Evolutionary conservation across 2,888 invertebrate genomes (phyloP), one percentile per base, ranked within the genome.

Genomic region (Melanargia galathea): DNA sequence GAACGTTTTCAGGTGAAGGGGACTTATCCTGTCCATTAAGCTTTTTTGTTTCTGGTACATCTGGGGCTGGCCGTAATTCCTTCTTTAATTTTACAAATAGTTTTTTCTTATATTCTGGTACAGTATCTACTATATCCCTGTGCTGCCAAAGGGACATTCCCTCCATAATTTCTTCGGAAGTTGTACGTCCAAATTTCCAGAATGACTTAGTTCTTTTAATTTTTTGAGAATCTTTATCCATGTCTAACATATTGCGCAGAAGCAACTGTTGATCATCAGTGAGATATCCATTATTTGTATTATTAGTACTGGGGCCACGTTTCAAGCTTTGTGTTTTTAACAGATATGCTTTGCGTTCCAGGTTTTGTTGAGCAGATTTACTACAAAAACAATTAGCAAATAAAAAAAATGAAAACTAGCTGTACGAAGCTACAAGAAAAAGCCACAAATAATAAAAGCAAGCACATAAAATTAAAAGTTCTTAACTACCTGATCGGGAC

Each of bases 61-160:
- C 86, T 6, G 89, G 87, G 3, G 89, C 89, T 16, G 89, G 85
- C 70, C 89, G 78, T 62, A 88, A 73, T 70, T 90, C 90, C 65
- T 91, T 90, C 63, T 87, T 88, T 70, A 90, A 76, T 75, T 86
- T 90, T 63, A 86, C 84, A 73, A 89, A 88, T n/a, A 90, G 76
- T 64, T 86, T 90, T 67, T 91, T 91, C 69, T 90, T 90, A 66
- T 90, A 92, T 69, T 93, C 92, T 16, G 91, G 90, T 45, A 93
- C 92, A 13, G 95, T 94, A 72, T 95, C 96, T 0, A 97, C 96
- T 66, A 97, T 92, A 72, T 97, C 96, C 38, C 96, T 92, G 79
- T 97, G 97, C 76, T 95, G 95, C 97, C 97, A 97, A 60, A 97
- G 89, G 0, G 96, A 94, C 96, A 97, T 97, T 0, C 97, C 97